Evolutionary conservation across 2,797 vertebrate species (phyloP).

Genomic region (Myiothlypis chrysogaster): DNA sequence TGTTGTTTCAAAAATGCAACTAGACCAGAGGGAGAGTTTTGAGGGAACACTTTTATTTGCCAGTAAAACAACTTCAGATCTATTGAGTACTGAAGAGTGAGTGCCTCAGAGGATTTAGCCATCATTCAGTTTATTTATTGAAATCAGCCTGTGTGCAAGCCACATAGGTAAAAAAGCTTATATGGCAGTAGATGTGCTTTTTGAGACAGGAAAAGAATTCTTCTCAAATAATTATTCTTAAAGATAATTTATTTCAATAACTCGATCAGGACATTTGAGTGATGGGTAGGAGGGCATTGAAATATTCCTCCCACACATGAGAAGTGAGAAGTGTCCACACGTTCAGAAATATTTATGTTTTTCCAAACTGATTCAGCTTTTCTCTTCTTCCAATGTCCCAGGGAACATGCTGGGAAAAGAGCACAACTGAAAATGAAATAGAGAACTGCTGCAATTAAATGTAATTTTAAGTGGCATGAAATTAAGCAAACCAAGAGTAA

Average conservation of each 20-base stretch:
- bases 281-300: background rate
- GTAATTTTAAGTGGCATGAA: constrained; percentile 27
- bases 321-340: constrained; percentile 41
- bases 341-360: constrained; percentile 1
- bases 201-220: background rate
- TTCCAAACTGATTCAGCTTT: constrained; percentile 26
- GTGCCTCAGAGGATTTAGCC: background rate
- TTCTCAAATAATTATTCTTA: constrained; percentile 28
- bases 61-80: background rate
- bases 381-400: background rate
- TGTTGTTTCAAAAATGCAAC: background rate
- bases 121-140: background rate
- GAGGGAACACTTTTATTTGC: background rate
- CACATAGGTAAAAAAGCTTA: background rate
- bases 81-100: background rate
- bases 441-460: constrained; percentile 16
- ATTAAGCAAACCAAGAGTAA: constrained; percentile 53
- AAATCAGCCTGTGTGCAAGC: background rate
- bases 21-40: background rate
- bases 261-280: background rate
- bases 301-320: constrained; percentile 29
- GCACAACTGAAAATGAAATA: background rate
- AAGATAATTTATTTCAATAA: constrained; percentile 31
- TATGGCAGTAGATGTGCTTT: background rate
- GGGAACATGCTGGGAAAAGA: background rate